Conservation (phyloP, 2,113 vertebrate genomes). For the Ailurus styani region DNA sequence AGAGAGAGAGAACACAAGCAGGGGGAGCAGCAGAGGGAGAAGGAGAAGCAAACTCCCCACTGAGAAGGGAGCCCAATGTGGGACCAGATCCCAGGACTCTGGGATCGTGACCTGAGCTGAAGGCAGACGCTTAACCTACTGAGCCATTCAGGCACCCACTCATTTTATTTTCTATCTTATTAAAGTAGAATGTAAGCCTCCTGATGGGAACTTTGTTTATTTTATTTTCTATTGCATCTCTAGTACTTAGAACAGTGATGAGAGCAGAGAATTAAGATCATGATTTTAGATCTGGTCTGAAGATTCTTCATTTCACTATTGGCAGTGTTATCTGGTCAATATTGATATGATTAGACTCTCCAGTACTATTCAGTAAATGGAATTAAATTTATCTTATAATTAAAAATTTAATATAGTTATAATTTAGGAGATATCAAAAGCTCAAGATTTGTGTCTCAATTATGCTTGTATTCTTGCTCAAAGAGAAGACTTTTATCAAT, state of each 20-base stretch:
- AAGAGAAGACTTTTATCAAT: neutral
- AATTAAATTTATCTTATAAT: neutral
- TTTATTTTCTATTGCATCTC: neutral
- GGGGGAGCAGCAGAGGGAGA: too few species aligned
- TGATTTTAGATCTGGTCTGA: neutral
- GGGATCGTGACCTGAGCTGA: too few species aligned
- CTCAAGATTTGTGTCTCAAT: neutral
- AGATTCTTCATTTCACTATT: neutral
- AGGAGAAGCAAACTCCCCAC: too few species aligned
- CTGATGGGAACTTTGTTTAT: neutral
- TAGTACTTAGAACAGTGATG: neutral
- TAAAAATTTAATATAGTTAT: neutral
- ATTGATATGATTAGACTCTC: neutral
- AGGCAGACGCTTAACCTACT: too few species aligned
- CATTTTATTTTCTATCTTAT: neutral
- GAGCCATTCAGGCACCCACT: neutral
- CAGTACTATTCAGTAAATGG: neutral
- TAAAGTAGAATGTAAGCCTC: neutral
- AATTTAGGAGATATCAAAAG: neutral
- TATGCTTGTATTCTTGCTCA: neutral
- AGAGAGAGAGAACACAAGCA: too few species aligned
- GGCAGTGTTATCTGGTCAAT: neutral
- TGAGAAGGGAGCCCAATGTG: too few species aligned
- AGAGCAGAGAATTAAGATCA: neutral
- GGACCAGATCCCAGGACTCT: too few species aligned